phyloP scores from a whole-genome alignment of 1,140 invertebrate species.

The Diabrotica virgifera region DNA sequence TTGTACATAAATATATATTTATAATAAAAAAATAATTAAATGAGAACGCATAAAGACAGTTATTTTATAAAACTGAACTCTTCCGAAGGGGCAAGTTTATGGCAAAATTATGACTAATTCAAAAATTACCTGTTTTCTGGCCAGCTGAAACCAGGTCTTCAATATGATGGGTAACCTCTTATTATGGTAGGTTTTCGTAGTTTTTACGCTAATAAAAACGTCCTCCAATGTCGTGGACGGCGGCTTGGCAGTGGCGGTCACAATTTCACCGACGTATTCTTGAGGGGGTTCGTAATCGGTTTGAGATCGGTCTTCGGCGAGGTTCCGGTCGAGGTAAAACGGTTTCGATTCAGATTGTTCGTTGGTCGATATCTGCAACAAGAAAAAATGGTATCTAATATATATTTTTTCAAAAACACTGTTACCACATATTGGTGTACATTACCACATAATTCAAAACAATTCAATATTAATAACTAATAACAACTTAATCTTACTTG shows the following conservation, averaged over 20 bases:
- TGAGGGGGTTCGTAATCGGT: conserved; percentile 19
- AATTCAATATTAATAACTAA: no score
- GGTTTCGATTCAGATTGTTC: conserved; percentile 24
- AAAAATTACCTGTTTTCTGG: conserved; percentile 77
- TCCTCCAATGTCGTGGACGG: conserved; percentile 74
- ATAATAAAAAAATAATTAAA: no score
- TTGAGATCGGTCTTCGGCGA: conserved; percentile 29
- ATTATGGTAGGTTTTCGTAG: conserved; percentile 82
- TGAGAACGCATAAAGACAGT: no score
- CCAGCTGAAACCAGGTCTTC: conserved; percentile 90
- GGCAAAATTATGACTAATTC: background rate
- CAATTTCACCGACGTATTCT: conserved; percentile 47
- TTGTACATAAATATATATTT: no score
- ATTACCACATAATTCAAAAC: no score
- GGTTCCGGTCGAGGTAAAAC: conserved; percentile 28
- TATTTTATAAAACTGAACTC: no score
- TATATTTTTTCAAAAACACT: no score
- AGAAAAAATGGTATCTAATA: no score
- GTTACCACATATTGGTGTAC: no score
- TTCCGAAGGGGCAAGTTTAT: no score
- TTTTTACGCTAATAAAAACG: conserved; percentile 93
- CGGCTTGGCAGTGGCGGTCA: conserved; percentile 56
- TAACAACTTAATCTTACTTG: no score
- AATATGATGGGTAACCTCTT: conserved; percentile 82
- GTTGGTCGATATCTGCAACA: conserved; percentile 23